Base-by-base conservation (phyloP, 2,888 invertebrate species). In the Rotaria macrura region DNA sequence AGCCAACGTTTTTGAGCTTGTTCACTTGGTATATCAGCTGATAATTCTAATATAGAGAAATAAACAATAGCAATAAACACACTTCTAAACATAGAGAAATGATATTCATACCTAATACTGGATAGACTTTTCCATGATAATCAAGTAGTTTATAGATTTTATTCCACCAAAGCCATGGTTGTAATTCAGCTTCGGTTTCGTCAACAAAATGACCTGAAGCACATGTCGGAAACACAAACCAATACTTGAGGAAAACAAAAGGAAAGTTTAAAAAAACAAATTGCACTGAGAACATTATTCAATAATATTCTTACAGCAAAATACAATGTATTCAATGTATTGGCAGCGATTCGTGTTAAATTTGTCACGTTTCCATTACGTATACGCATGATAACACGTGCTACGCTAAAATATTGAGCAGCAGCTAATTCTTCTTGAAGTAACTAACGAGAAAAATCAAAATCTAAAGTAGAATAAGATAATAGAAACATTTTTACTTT, bases 1-100 rank as follows among this genome's bases (percentile, higher is more conserved):
- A 95, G 91, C 99, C 99, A 99, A 87, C 97, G 93, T 55, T 86
- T 74, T 38, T 84, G 84, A 83, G 74, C 84, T 84, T 86, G 74
- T 40, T 84, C 84, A 52, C 55, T 55, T 3, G 74, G 84, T 47
- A 86, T 34, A 43, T 86, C 86, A 55, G 79, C 38, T 14, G 84
- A 84, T 72, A 86, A 54, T 57, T 85, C 84, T 83, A 86, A 57
- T 34, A 34, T 40, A 25, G 83, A 23, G 20, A 40, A n/a, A 43
- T 12, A 43, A 2, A 12, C 0, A 23, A 14, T 43, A 17, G 3
- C n/a, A n/a, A n/a, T n/a, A 4, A 74, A 43, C 25, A 43, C 25
- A 43, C 0, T 38, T 79, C 49, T 17, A 49, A 17, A 17, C 14
- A 49, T 49, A 49, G 49, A 49, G 4, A 49, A 10, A 43, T 14